Conservation (phyloP, 2,797 vertebrate genomes). For the Sternotherus odoratus region DNA sequence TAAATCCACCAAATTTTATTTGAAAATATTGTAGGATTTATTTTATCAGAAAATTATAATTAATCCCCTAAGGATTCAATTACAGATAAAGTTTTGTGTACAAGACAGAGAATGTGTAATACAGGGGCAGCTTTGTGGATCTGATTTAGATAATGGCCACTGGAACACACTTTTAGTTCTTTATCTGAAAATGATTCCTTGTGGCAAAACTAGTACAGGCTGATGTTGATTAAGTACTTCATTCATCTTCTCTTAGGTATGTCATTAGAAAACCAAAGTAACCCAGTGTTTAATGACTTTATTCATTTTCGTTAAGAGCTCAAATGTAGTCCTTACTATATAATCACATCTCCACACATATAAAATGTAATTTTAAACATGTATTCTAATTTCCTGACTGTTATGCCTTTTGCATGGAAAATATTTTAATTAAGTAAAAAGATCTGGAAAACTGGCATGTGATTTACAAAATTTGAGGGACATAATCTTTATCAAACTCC, state of each 20-base stretch:
- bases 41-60: conserved; percentile 58
- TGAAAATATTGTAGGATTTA: conserved; percentile 51
- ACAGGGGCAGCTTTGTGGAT: neutral
- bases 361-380: neutral
- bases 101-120: neutral
- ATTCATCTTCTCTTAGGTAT: neutral
- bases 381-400: neutral
- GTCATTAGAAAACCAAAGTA: neutral
- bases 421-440: neutral
- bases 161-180: neutral
- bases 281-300: neutral
- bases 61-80: conserved; percentile 62
- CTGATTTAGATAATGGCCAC: conserved; percentile 6
- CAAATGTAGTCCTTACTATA: accelerated
- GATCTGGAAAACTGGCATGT: neutral
- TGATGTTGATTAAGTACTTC: neutral
- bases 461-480: neutral
- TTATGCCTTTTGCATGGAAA: too few relatives aligned
- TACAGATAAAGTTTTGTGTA: conserved; percentile 15
- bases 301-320: accelerated
- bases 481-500: accelerated
- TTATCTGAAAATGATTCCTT: neutral
- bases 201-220: neutral
- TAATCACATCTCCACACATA: neutral
- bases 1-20: conserved; percentile 39